Evolutionary conservation across 2,888 invertebrate species (phyloP), one percentile per base, ranked within the genome.

Genomic region (Deilephila elpenor): DNA sequence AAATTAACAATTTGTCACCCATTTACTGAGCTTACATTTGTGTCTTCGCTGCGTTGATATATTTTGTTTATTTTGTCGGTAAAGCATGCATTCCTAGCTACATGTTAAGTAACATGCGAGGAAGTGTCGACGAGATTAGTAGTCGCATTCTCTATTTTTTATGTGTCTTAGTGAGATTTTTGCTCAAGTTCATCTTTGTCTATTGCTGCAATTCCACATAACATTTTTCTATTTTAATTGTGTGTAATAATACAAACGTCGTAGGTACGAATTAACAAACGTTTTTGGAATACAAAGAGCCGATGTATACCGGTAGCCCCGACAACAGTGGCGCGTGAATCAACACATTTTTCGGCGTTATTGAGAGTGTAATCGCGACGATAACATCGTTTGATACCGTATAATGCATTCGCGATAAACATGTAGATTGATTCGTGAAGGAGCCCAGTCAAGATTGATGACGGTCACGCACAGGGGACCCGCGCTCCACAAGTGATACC

Each of bases 1-100:
- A 61, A 73, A 73, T 73, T 32, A 71, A 37, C 61, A 73, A 73
- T 73, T 73, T 71, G 73, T 71, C 71, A 73, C 44, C n/a, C 56
- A 29, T 56, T 60, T 53, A 53, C 61, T 14, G 32, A 32, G 64
- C 14, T 44, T 44, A n/a, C 60, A 29, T 25, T 29, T 11, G 29
- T 60, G 29, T 29, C 8, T 29, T 29, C 56, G 60, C 19, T 56
- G n/a, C n/a, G n/a, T n/a, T 56, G 19, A 6, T 56, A n/a, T 5
- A n/a, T 56, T 56, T 56, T 56, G n/a, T 56, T 56, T 56, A n/a
- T 56, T n/a, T 56, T 56, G n/a, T n/a, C 56, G 56, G n/a, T 19
- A 5, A n/a, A 44, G 37, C 11, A 44, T 44, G 44, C 44, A 44
- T 11, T 44, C 44, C 44, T 14, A 14, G 44, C 14, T 44, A 11